Evolutionary conservation across 2,888 invertebrate genomes (phyloP), one percentile per base, ranked within the genome.

Genomic region (Pyrochroa serraticornis): DNA sequence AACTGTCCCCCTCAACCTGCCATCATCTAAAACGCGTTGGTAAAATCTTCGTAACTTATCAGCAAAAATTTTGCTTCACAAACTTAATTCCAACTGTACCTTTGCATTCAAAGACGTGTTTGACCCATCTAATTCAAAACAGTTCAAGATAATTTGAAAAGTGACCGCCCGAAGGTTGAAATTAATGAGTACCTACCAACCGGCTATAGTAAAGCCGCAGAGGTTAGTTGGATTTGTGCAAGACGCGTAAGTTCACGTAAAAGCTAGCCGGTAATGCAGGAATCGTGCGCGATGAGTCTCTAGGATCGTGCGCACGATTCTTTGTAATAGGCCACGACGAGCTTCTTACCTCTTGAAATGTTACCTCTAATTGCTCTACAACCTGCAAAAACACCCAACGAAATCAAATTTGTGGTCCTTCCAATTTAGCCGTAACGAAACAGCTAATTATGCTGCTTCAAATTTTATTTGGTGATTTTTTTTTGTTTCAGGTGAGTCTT

Each of bases 231-330:
- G 60, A 44, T 61, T 48, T 57, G 54, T 58, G 47, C 43, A 51
- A 52, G 52, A 45, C 38, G 48, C 43, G 38, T 32, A 50, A 52
- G 51, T 55, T 62, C 64, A 60, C 58, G 46, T 56, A 45, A 33
- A 54, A 51, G 50, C 36, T 35, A 39, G 51, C 37, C 49, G 60
- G 60, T 57, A 65, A 59, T 61, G 55, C 52, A 63, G 51, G 57
- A 65, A 63, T 65, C 65, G 63, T 65, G 65, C 61, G 38, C 33
- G 35, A 53, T 50, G 50, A 58, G 60, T 62, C 58, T 58, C 36
- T 48, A 39, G 41, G 51, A 54, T 63, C 63, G 65, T 63, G 65
- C 52, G 51, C 65, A 65, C 63, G 65, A 61, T 58, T 54, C 52
- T 44, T 55, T 46, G 49, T 63, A 65, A 65, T 65, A 50, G 65